These are phyloP conservation scores for Alectoris magna DNA, from an alignment of 2,797 vertebrate species.

Conservation along the genomic window DNA sequence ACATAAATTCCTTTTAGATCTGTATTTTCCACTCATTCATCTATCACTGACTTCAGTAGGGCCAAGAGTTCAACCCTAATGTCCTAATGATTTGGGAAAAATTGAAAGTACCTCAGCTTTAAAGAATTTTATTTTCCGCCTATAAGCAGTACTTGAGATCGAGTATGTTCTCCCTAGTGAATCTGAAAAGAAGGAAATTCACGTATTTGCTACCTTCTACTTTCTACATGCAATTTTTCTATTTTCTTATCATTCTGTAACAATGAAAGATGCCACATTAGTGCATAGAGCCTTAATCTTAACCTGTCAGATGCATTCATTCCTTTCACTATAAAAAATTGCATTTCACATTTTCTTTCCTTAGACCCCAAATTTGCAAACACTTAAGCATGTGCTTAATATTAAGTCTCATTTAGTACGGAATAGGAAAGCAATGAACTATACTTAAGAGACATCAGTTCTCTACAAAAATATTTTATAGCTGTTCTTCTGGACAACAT, in stretches of 20 bases:
- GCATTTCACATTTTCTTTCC: slow-evolving; percentile 53
- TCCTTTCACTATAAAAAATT: slow-evolving; percentile 61
- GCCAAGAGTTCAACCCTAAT: slow-evolving; percentile 18
- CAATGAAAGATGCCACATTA: slow-evolving; percentile 66
- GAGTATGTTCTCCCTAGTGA: slow-evolving; percentile 39
- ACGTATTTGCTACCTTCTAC: slow-evolving; percentile 44
- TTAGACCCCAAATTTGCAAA: slow-evolving; percentile 52
- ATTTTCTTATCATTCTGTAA: slow-evolving; percentile 69
- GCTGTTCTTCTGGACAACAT: slow-evolving; percentile 40
- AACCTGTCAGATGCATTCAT: slow-evolving; percentile 56
- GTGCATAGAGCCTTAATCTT: slow-evolving; percentile 59
- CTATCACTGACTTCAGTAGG: neutral
- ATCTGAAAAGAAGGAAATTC: slow-evolving; percentile 25
- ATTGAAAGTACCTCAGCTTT: neutral
- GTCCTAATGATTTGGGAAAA: slow-evolving; percentile 36
- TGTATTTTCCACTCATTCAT: slow-evolving; percentile 2
- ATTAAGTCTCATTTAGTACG: slow-evolving; percentile 53
- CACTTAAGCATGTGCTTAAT: slow-evolving; percentile 64
- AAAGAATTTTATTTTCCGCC: slow-evolving; percentile 3
- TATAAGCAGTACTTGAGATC: slow-evolving; percentile 33
- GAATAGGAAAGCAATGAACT: slow-evolving; percentile 41
- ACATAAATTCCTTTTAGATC: slow-evolving; percentile 14
- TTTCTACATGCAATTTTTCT: slow-evolving; percentile 60
- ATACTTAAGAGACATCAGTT: slow-evolving; percentile 41
- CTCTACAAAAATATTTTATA: slow-evolving; percentile 45